Conservation (phyloP, 1,140 invertebrate genomes). For the Colletes gigas region DNA sequence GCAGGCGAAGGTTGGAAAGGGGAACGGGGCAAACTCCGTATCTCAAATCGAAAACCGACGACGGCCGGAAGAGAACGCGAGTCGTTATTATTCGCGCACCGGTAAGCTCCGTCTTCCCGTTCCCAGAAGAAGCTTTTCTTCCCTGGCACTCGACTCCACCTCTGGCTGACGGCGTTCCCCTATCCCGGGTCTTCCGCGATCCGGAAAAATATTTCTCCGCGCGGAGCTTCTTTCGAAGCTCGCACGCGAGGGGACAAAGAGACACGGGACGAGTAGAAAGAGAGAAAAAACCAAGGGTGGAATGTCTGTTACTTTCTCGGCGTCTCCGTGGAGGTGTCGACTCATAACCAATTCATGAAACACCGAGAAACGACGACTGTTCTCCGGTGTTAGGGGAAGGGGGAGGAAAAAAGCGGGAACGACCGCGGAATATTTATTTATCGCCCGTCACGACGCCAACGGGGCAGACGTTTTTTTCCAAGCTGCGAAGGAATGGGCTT, state of each 20-base stretch:
- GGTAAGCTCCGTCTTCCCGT: constrained; percentile 50
- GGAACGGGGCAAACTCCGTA: constrained; percentile 4
- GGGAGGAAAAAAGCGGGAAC: constrained; percentile 11
- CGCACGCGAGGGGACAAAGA: not conserved
- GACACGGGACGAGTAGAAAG: not conserved
- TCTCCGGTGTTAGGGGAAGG: not conserved
- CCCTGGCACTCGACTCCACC: not conserved
- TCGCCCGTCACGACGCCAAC: constrained; percentile 33
- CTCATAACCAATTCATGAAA: constrained; percentile 72
- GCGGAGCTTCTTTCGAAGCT: constrained; percentile 45
- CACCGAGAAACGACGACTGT: constrained; percentile 36
- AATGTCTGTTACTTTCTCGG: constrained; percentile 9
- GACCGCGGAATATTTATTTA: constrained; percentile 61
- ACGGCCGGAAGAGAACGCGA: constrained; percentile 58
- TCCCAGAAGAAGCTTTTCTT: constrained; percentile 53
- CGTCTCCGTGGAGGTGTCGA: constrained; percentile 47
- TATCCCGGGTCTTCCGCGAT: constrained; percentile 37
- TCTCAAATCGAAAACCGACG: constrained; percentile 60
- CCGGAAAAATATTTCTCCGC: constrained; percentile 51
- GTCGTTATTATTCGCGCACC: constrained; percentile 69
- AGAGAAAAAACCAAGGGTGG: not conserved
- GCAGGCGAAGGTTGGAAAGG: not conserved
- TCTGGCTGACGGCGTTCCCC: not conserved
- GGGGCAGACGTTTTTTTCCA: not conserved
- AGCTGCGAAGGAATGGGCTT: not conserved